Conservation (phyloP, 2,888 invertebrate genomes). For the Alviniconcha strummeri region DNA sequence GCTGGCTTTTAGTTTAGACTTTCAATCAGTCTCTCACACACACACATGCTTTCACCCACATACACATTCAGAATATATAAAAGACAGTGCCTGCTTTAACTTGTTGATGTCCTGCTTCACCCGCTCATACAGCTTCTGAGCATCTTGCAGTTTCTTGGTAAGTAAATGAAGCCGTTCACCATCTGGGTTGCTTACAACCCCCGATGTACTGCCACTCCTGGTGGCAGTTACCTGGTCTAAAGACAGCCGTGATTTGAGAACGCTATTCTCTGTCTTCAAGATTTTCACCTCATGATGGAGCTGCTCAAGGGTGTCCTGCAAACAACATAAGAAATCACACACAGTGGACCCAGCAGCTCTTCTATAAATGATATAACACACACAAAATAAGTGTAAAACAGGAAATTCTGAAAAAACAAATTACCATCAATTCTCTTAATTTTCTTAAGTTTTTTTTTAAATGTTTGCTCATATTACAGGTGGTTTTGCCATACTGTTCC, state of each 20-base stretch:
- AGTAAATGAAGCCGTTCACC: constrained; percentile 38
- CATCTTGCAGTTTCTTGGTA: constrained; percentile 66
- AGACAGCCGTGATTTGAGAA: constrained; percentile 53
- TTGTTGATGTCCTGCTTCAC: constrained; percentile 60
- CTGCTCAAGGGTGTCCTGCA: constrained; percentile 63
- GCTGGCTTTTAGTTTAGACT: background rate
- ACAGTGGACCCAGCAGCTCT: too few relatives aligned
- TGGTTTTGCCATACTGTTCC: background rate
- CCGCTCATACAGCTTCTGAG: constrained; percentile 60
- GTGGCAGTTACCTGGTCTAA: constrained; percentile 24
- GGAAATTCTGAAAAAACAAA: background rate
- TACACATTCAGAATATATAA: background rate
- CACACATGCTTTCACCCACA: background rate
- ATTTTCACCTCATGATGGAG: constrained; percentile 52
- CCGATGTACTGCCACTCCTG: background rate
- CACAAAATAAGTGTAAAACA: background rate
- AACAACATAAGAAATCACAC: too few relatives aligned
- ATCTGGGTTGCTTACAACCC: background rate
- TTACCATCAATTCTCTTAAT: too few relatives aligned
- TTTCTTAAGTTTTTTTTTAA: background rate
- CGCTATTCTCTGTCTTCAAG: constrained; percentile 59
- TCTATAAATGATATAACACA: background rate
- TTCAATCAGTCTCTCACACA: background rate
- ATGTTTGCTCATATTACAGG: background rate
- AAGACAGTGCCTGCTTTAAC: constrained; percentile 57